Evolutionary conservation across 2,113 vertebrate genomes (phyloP), one percentile per base, ranked within the genome.

Genomic region (Laterallus jamaicensis): DNA sequence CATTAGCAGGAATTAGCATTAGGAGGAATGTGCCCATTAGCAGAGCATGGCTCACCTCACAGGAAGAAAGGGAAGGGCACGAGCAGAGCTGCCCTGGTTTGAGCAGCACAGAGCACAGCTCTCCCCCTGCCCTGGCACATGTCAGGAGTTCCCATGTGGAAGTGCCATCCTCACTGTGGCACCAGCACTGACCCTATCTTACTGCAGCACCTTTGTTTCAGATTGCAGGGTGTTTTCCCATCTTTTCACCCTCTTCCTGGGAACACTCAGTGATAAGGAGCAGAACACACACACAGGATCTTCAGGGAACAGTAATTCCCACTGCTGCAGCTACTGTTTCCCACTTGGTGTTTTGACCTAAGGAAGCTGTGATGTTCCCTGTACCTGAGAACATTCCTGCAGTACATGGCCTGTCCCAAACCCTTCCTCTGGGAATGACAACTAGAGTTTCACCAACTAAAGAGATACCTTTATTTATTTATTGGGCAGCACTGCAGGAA

Each of bases 1-100:
- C 9, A 52, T n/a, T n/a, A n/a, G n/a, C n/a, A n/a, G n/a, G n/a
- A n/a, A n/a, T n/a, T n/a, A n/a, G n/a, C n/a, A n/a, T n/a, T n/a
- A 81, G 84, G 76, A 97, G 89, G 95, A 95, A 95, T 92, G 93
- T 91, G 86, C 89, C 91, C 77, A 73, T 89, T 54, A 79, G 28
- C 49, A 50, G 32, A 78, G 86, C 93, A 95, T 28, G 86, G 93
- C 93, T 97, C 94, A 93, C 75, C 86, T 95, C 95, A 94, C 95
- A 95, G 89, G 62, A 93, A 97, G 71, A 95, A 97, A 94, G 89
- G 91, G 73, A 28, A 60, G 91, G 74, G 44, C 5, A 76, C 58
- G 71, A 13, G 77, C 54, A 78, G 64, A 82, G 89, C 87, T 82
- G 74, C 86, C 86, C 91, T 92, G 89, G 68, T 90, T 95, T 54